A percentile compares a stretch with the other conserved stretches of the same genome.
phyloP scores from a whole-genome alignment of 2,888 invertebrate species.

The Apodemia mormo region DNA sequence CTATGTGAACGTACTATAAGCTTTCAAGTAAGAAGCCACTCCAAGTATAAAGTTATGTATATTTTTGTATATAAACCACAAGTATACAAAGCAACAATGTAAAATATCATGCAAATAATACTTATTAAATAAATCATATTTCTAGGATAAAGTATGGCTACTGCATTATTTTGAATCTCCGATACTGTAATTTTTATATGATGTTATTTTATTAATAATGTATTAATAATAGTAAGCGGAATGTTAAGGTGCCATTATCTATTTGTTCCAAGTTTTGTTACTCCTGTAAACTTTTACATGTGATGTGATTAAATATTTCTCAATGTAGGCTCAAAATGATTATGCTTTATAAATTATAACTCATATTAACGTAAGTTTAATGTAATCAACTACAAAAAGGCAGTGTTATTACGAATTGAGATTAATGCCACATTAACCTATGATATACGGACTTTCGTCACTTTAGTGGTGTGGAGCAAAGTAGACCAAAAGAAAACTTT shows the following conservation, averaged over 20 bases:
- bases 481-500: background rate
- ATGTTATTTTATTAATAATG: conserved; percentile 71
- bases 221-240: conserved; percentile 55
- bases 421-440: background rate
- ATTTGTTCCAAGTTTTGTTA: conserved; percentile 65
- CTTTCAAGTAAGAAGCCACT: conserved; percentile 43
- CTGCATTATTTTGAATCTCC: conserved; percentile 73
- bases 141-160: conserved; percentile 48
- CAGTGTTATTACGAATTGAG: conserved; percentile 5
- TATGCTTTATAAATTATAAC: background rate
- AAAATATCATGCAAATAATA: conserved; percentile 63
- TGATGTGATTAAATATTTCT: conserved; percentile 9
- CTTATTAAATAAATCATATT: conserved; percentile 57
- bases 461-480: background rate
- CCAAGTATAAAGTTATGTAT: conserved; percentile 71
- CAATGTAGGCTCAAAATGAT: conserved; percentile 17
- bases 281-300: conserved; percentile 36
- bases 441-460: background rate
- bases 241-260: conserved; percentile 78
- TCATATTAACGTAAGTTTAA: conserved; percentile 11
- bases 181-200: conserved; percentile 74
- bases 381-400: conserved; percentile 4
- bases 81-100: conserved; percentile 67
- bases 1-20: conserved; percentile 19
- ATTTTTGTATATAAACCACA: conserved; percentile 78